Percentiles rank a stretch among this genome's conserved stretches.
Evolutionary conservation across 2,113 vertebrate species (phyloP).

Genomic region (Larimichthys polyactis): DNA sequence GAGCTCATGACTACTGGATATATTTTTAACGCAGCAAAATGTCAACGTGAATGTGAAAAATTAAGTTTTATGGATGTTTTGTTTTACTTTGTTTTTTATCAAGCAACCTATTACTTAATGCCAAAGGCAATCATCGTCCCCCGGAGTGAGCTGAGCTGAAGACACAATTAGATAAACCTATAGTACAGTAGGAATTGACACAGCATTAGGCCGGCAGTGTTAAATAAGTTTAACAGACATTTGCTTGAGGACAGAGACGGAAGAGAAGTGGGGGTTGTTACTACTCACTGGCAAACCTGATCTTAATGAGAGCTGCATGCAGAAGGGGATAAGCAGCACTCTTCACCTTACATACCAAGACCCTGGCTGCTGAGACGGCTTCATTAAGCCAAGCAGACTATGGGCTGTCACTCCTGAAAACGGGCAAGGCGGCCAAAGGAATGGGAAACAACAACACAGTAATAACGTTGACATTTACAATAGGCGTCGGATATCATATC

Average conservation of each 20-base stretch:
- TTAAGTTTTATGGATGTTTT: conserved; percentile 39
- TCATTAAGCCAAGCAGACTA: conserved; percentile 77
- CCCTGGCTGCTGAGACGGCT: conserved; percentile 72
- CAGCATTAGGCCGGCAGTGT: conserved; percentile 44
- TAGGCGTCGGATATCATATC: conserved; percentile 81
- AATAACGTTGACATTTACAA: conserved; percentile 84
- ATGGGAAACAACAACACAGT: conserved; percentile 81
- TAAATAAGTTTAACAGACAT: conserved; percentile 66
- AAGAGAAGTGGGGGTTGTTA: conserved; percentile 38
- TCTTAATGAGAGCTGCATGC: conserved; percentile 75
- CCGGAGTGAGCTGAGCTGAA: conserved; percentile 29
- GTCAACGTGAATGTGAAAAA: conserved; percentile 1
- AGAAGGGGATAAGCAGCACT: conserved; percentile 71
- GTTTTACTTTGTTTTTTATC: conserved; percentile 30
- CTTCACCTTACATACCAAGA: conserved; percentile 68
- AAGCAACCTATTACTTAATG: conserved; percentile 39
- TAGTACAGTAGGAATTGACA: conserved; percentile 21
- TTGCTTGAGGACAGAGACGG: conserved; percentile 52
- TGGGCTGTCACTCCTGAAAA: conserved; percentile 77
- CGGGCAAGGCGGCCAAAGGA: conserved; percentile 68
- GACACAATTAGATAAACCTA: conserved; percentile 59
- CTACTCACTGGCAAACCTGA: conserved; percentile 48
- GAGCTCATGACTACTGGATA: background rate
- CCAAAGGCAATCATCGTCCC: conserved; percentile 25
- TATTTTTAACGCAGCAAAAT: conserved; percentile 3